Evolutionary conservation across 2,797 vertebrate genomes (phyloP), one percentile per base, ranked within the genome.

Genomic region (Brachyrhaphis roseni): DNA sequence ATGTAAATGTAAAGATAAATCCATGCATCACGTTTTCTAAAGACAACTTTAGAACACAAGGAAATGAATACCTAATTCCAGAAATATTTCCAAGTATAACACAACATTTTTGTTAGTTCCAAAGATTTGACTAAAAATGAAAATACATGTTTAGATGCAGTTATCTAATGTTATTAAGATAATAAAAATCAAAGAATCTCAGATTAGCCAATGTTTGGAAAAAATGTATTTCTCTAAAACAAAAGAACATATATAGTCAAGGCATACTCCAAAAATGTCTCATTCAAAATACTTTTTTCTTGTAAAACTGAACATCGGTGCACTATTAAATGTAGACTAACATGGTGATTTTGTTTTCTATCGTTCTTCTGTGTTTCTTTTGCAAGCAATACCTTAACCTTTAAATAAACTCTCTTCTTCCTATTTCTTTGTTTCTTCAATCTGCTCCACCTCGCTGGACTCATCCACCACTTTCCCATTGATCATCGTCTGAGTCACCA

Each of bases 401-500:
- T 72, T 45, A 0, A 18, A 62, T 16, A 2, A 20, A 18, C 1
- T 15, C 18, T 18, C 1, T 41, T 26, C 26, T 28, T 41, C 88
- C 87, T 92, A 96, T 84, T 96, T 96, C 90, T 95, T 96, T 68
- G 87, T 91, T 86, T 96, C 95, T 78, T 96, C 95, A 6, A 96
- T 95, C 86, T 97, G 95, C 86, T 96, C 96, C 64, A 96, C 96
- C 87, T 97, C 96, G 4, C 96, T 97, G 78, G 95, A 95, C 74
- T 97, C 96, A 2, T 96, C 95, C 89, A 97, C 95, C 88, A 97
- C 95, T 83, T 97, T 96, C 47, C 96, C 96, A 36, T 97, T 95
- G 88, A 97, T 77, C 94, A 97, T 95, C 8, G 96, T 97, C 90
- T 97, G 96, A n/a, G 96, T 97, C 87, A 97, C 96, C 84, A 96